These are phyloP conservation scores for Atethmia centrago DNA, from an alignment of 2,888 invertebrate species.

Conservation along the genomic window DNA sequence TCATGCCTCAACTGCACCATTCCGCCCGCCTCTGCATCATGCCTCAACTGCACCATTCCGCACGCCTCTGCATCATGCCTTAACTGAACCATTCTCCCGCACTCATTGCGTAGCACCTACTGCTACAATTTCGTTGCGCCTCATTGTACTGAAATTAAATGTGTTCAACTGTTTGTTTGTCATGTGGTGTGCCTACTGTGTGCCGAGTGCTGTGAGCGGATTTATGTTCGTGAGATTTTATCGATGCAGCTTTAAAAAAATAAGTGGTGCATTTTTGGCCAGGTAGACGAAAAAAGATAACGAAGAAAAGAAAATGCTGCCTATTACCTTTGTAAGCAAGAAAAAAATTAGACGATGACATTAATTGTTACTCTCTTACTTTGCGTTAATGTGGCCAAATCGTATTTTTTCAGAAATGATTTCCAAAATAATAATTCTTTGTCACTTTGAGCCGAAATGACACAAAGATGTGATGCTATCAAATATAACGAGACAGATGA, in stretches of 20 bases:
- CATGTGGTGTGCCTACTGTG: slow-evolving; percentile 1
- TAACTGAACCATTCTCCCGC: slow-evolving; percentile 7
- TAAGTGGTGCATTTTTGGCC: not conserved
- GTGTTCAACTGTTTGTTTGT: too few relatives aligned
- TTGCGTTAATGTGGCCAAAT: not conserved
- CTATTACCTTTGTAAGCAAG: not conserved
- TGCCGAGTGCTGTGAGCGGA: not conserved
- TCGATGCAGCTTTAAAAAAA: not conserved
- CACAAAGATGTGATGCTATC: slow-evolving; percentile 31
- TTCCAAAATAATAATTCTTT: slow-evolving; percentile 29
- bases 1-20: slow-evolving; percentile 7
- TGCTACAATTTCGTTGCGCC: slow-evolving; percentile 39
- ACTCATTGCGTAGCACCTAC: slow-evolving; percentile 23
- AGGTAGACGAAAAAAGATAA: slow-evolving; percentile 3
- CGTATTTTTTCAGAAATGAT: slow-evolving; percentile 15
- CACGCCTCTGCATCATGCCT: too few relatives aligned
- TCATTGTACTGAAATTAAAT: slow-evolving; percentile 45
- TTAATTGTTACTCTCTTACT: not conserved
- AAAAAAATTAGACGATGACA: slow-evolving; percentile 19
- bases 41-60: slow-evolving; percentile 26
- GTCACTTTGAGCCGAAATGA: slow-evolving; percentile 35
- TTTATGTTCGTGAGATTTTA: slow-evolving; percentile 5
- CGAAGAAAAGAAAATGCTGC: not conserved
- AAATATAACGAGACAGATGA: slow-evolving; percentile 54
- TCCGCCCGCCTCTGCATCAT: not conserved